Evolutionary conservation across 2,888 invertebrate genomes (phyloP).

Genomic region (Troilus luridus): DNA sequence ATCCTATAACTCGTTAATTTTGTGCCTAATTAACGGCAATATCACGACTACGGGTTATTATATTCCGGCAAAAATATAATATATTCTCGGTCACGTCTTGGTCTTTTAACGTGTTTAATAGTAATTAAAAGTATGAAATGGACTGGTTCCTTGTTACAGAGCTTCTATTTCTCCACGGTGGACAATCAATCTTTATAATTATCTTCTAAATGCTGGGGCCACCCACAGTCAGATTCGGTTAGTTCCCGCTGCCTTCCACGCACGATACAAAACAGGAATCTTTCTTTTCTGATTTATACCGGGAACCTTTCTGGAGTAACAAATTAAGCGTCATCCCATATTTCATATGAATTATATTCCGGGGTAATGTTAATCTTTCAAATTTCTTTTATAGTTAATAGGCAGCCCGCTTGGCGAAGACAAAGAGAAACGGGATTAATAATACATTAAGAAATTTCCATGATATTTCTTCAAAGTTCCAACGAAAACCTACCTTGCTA

Average conservation of each 20-base stretch:
- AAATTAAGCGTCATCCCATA: slow-evolving; percentile 24
- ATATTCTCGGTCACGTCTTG: background rate
- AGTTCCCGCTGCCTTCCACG: slow-evolving; percentile 15
- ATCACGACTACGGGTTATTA: background rate
- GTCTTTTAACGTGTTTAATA: background rate
- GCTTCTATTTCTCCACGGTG: background rate
- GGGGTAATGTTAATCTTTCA: background rate
- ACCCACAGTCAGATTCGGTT: slow-evolving; percentile 28
- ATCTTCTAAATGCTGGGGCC: slow-evolving; percentile 17
- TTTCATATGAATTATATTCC: slow-evolving; percentile 4
- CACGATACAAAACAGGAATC: slow-evolving; percentile 24
- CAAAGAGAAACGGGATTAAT: background rate
- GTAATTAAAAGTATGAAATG: background rate
- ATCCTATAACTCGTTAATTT: no score
- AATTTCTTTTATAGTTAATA: slow-evolving; percentile 16
- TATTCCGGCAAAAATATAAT: background rate
- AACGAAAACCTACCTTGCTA: background rate
- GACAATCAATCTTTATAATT: slow-evolving; percentile 30
- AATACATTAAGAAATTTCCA: background rate
- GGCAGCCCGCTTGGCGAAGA: background rate
- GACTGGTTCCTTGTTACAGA: background rate
- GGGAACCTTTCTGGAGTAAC: slow-evolving; percentile 11
- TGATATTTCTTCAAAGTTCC: background rate
- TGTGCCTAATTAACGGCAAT: background rate
- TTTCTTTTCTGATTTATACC: background rate